Percentiles rank a stretch among this genome's conserved stretches.
Evolutionary conservation across 1,140 invertebrate genomes (phyloP).

Genomic region (Acromyrmex heyeri): DNA sequence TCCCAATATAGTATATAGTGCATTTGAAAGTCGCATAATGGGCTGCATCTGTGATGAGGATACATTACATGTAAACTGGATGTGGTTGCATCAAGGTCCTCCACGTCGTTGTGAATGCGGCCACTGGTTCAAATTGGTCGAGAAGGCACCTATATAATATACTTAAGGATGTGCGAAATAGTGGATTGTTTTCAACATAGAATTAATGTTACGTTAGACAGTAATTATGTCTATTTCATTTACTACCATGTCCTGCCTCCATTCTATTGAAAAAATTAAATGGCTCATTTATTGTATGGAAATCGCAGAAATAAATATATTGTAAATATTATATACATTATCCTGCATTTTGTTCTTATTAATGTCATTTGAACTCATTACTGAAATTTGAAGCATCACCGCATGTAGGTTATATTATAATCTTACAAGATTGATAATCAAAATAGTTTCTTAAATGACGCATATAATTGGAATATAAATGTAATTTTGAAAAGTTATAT

Average conservation of each 20-base stretch:
- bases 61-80: slow-evolving; percentile 94
- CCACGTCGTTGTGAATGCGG: slow-evolving; percentile 97
- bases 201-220: slow-evolving; percentile 79
- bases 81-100: slow-evolving; percentile 96
- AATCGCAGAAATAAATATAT: slow-evolving; percentile 32
- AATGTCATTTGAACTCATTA: background rate
- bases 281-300: background rate
- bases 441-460: background rate
- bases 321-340: slow-evolving; percentile 35
- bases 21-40: slow-evolving; percentile 95
- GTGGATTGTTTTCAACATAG: slow-evolving; percentile 82
- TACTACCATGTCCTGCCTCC: slow-evolving; percentile 46
- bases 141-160: slow-evolving; percentile 90
- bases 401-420: background rate
- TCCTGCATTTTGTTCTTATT: background rate
- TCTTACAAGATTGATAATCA: background rate
- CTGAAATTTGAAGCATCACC: background rate
- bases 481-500: background rate
- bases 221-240: slow-evolving; percentile 74
- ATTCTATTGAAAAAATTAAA: slow-evolving; percentile 31
- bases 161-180: slow-evolving; percentile 73
- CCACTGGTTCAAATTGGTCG: slow-evolving; percentile 97
- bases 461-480: background rate
- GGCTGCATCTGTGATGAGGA: slow-evolving; percentile 99
- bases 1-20: slow-evolving; percentile 96